Base-by-base conservation (phyloP, 2,113 vertebrate species). In the Monarcha castaneiventris region DNA sequence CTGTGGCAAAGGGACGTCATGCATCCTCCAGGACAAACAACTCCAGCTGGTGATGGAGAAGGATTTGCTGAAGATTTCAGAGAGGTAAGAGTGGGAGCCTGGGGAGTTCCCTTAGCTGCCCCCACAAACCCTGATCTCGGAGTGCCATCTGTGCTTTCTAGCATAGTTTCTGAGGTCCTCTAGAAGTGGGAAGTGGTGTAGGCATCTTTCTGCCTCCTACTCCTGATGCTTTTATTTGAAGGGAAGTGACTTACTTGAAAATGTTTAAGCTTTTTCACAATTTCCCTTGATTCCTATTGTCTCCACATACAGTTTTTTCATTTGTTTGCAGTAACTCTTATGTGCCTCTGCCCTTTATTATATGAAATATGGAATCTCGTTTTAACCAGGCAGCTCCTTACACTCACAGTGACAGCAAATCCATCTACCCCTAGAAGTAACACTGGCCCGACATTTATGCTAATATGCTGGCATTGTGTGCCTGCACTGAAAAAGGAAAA, bases 1-100 rank as follows among this genome's bases (percentile, higher is more conserved):
- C 56, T 71, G 39, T 3, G 3, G 19, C 17, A 55, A 79, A 37
- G 26, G 30, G n/a, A 30, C 1, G 1, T 30, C 0, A 0, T n/a
- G 10, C 18, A 11, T 30, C 12, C 12, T 32, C 11, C 6, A 5
- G 49, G 25, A 52, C 17, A 33, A 49, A 23, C 3, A 30, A 12
- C 56, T 49, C 32, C 39, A 39, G 15, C 35, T 56, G 26, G 26
- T 76, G n/a, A 29, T 0, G 1, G 44, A 44, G 67, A 78, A 54
- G 39, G 39, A 46, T 48, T 85, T 76, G 33, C 44, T 51, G 59
- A 72, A 19, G 15, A 14, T 89, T 86, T 69, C 0, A 4, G 55
- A 30, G 17, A 27, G 15, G 25, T 25, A 67, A 66, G 46, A 68
- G 35, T 3, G 32, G 30, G 30, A 84, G 44, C 8, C 41, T 39